These are phyloP conservation scores for Drosophila parthenogenetica DNA, from an alignment of 2,888 invertebrate genomes.

Conservation along the genomic window DNA sequence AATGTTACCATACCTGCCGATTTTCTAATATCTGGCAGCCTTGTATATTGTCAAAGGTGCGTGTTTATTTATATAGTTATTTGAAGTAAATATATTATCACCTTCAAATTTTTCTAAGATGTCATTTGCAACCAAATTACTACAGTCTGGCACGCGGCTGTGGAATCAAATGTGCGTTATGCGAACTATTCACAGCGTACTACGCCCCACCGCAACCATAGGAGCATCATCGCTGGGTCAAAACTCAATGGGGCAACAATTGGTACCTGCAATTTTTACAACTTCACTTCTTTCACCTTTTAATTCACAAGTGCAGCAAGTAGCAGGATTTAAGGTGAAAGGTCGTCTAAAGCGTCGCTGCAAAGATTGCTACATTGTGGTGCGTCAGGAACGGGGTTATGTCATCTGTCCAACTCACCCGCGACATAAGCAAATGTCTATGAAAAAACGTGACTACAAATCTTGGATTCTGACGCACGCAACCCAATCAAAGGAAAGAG, in stretches of 20 bases:
- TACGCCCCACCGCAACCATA: constrained; percentile 55
- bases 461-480: constrained; percentile 92
- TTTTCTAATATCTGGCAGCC: constrained; percentile 34
- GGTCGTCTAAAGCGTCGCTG: constrained; percentile 90
- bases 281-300: constrained; percentile 69
- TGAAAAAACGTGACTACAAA: constrained; percentile 89
- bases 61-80: constrained; percentile 34
- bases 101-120: constrained; percentile 58
- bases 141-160: constrained; percentile 46
- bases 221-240: constrained; percentile 21
- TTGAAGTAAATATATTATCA: constrained; percentile 52
- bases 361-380: constrained; percentile 91
- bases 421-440: constrained; percentile 93
- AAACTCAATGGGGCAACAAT: constrained; percentile 26
- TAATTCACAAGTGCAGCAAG: constrained; percentile 80
- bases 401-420: constrained; percentile 91
- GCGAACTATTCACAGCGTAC: constrained; percentile 75
- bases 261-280: constrained; percentile 18
- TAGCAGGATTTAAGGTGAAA: constrained; percentile 90
- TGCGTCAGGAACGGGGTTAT: constrained; percentile 88
- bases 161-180: constrained; percentile 39
- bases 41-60: constrained; percentile 32
- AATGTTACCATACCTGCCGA: background rate
- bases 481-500: constrained; percentile 87
- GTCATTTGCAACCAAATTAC: constrained; percentile 67